Evolutionary conservation across 2,888 invertebrate genomes (phyloP).

Genomic region (Cheilosia urbana): DNA sequence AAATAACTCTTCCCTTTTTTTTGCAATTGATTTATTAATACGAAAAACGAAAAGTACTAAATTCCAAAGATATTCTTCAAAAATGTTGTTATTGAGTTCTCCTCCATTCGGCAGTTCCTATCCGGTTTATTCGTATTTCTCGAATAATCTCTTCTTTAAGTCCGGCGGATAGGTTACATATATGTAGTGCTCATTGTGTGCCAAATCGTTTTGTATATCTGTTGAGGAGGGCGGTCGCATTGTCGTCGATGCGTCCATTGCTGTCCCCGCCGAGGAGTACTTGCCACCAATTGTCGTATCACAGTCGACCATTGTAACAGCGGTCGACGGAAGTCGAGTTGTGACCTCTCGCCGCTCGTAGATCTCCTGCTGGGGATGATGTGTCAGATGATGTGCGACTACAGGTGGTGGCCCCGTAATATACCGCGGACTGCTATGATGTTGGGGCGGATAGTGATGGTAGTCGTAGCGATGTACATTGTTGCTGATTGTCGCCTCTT

Average conservation of each 20-base stretch:
- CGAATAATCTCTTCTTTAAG: constrained; percentile 91
- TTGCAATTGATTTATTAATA: constrained; percentile 72
- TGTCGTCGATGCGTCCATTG: constrained; percentile 73
- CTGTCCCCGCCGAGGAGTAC: constrained; percentile 78
- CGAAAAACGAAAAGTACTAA: constrained; percentile 69
- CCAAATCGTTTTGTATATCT: constrained; percentile 85
- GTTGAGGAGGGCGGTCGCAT: constrained; percentile 81
- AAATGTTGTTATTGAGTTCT: constrained; percentile 32
- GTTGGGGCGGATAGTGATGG: constrained; percentile 81
- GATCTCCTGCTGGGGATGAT: constrained; percentile 82
- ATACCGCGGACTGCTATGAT: constrained; percentile 79
- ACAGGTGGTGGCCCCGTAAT: constrained; percentile 77
- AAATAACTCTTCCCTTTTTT: constrained; percentile 11
- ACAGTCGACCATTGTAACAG: constrained; percentile 77
- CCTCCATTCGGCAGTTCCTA: background rate
- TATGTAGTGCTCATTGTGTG: constrained; percentile 91
- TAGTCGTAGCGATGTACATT: constrained; percentile 79
- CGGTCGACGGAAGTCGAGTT: constrained; percentile 80
- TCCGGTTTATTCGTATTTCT: constrained; percentile 83
- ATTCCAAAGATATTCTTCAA: constrained; percentile 58
- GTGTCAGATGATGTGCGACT: constrained; percentile 77
- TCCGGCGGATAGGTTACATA: constrained; percentile 95
- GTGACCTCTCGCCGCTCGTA: constrained; percentile 83
- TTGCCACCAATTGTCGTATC: constrained; percentile 76
- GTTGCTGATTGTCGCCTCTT: constrained; percentile 83